Conservation (phyloP, 2,888 invertebrate species). For the Leucophenga maculata region DNA sequence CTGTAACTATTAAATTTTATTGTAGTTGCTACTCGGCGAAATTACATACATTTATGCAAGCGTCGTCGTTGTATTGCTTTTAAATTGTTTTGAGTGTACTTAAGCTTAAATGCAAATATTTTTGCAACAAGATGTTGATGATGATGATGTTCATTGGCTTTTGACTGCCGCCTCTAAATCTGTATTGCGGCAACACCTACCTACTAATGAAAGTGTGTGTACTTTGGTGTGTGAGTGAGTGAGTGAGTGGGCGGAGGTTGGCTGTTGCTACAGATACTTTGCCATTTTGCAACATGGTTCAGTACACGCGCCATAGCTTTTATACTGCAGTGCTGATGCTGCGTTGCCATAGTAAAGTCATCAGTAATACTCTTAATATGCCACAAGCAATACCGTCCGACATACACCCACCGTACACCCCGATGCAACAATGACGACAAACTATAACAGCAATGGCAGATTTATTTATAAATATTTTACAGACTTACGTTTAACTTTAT, state of each 20-base stretch:
- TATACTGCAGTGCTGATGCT: neutral
- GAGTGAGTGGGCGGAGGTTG: neutral
- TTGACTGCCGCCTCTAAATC: too few species aligned
- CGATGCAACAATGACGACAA: neutral
- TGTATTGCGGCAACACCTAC: too few species aligned
- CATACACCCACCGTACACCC: neutral
- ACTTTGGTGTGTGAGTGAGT: neutral
- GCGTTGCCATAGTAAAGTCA: slow-evolving; percentile 16
- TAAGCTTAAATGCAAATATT: too few species aligned
- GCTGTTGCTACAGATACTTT: slow-evolving; percentile 1
- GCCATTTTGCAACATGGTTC: neutral
- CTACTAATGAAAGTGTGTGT: too few species aligned
- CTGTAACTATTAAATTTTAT: too few species aligned
- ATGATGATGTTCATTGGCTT: too few species aligned
- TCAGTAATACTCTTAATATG: neutral
- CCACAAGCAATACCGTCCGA: neutral
- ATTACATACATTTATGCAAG: too few species aligned
- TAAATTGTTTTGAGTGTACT: too few species aligned
- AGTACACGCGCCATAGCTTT: neutral
- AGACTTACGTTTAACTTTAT: slow-evolving; percentile 9
- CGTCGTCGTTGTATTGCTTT: too few species aligned
- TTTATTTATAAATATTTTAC: too few species aligned
- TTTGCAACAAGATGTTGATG: too few species aligned
- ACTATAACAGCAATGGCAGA: neutral
- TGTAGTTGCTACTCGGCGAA: too few species aligned